Base-by-base conservation (phyloP, 2,888 invertebrate genomes). In the Drosophila longiperda region DNA sequence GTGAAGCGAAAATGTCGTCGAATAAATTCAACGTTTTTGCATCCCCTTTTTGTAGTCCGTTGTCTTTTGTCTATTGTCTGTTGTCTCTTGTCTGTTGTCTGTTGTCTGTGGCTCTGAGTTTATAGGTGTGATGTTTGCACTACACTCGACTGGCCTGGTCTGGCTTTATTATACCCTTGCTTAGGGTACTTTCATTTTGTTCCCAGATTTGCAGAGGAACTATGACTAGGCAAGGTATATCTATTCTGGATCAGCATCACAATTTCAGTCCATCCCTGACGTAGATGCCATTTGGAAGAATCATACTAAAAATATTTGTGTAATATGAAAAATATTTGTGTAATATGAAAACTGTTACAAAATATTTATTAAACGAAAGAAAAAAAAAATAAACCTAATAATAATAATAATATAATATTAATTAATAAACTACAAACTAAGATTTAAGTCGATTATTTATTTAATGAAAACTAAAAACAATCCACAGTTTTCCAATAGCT, bases 41-140 rank as follows among this genome's bases (percentile, higher is more conserved):
- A 38, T 36, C 8, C 17, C n/a, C n/a, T 38, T 38, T 38, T 29
- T n/a, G 23, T 53, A 2, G 23, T n/a, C n/a, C 9, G 15, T n/a
- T 11, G 42, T 42, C n/a, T 11, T 15, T 15, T 23, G 45, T 45
- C 45, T 15, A 7, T 17, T 11, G 26, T n/a, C 49, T 26, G 6
- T 29, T 29, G 29, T 50, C 29, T n/a, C 6, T 33, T 50, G 64
- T 42, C 59, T 48, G 23, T 20, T 29, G 53, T 40, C 26, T 34
- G 53, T 34, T 53, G 55, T 42, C n/a, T 62, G 55, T 26, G 33
- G 42, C 40, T 48, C 62, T 65, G 36, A 33, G 59, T 38, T 57
- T 59, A 59, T 79, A 87, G 90, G 90, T 90, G 90, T 90, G 74
- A 90, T 90, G 83, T 90, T 90, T 90, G 84, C 90, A 87, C 90